Evolutionary conservation across 2,888 invertebrate species (phyloP), one percentile per base, ranked within the genome.

Genomic region (Napeogenes inachia): DNA sequence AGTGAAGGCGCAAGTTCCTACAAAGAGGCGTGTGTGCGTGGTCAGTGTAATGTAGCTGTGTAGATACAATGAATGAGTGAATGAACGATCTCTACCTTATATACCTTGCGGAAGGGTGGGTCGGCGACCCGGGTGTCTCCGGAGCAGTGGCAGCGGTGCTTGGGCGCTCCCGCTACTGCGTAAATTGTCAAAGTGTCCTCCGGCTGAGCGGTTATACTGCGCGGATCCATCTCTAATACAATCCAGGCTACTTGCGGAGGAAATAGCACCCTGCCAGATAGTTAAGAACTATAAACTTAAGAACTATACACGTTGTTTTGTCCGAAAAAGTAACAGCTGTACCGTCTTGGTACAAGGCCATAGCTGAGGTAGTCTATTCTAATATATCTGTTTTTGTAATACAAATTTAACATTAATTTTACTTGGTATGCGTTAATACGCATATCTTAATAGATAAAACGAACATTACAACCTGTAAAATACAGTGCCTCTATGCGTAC

Each of bases 181-280:
- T 82, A 91, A 8, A 96, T 89, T 58, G 96, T 94, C 8, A 96
- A 83, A 13, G 95, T 94, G 87, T 99, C 99, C 86, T 99, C 99
- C 0, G 96, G 94, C 85, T 98, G 99, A 2, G 96, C 96, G 0
- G 98, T 98, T 59, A 97, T 94, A 82, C 98, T 98, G 65, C 95
- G 94, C 0, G 95, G 93, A 79, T 98, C 98, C 87, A 99, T 98
- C 87, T 99, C 98, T 4, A 99, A 87, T 13, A 96, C 95, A 77
- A 99, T 92, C 96, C 98, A 98, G 69, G 96, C 95, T 0, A 99
- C 97, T 69, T 92, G 92, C 3, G 94, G 91, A 0, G 98, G 98
- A 85, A 99, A 99, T 50, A 94, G 92, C 8, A 98, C 97, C 81
- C 95, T 95, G 73, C 10, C 47, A 65, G 58, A 64, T 4, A 60